Evolutionary conservation across 2,888 invertebrate species (phyloP).

Genomic region (Phanerotoma sp.): DNA sequence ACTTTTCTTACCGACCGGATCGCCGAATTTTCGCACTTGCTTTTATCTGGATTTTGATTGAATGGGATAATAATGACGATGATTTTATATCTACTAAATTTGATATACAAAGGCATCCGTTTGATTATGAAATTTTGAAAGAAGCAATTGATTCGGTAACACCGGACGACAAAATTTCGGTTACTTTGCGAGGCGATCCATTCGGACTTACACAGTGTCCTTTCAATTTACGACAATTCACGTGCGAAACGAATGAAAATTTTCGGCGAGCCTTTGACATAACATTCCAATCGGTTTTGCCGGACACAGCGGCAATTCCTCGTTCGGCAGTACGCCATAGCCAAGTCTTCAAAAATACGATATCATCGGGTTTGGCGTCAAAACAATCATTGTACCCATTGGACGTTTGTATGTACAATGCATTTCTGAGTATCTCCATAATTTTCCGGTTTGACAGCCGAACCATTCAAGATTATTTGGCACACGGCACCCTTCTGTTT

Average conservation of each 20-base stretch:
- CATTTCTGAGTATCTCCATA: neutral
- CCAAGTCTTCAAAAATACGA: too few species aligned
- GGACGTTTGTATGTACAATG: slow-evolving; percentile 4
- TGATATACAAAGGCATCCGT: neutral
- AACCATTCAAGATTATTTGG: neutral
- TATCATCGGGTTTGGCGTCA: too few species aligned
- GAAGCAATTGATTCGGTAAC: neutral
- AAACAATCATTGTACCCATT: neutral
- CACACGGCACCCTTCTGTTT: neutral
- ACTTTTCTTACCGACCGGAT: neutral
- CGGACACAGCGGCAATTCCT: too few species aligned
- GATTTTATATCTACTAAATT: neutral
- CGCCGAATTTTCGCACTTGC: neutral
- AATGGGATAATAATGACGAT: neutral
- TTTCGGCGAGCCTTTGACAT: slow-evolving; percentile 1
- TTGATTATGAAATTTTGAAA: neutral
- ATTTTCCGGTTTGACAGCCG: neutral
- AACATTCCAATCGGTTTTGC: slow-evolving; percentile 1
- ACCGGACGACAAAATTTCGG: neutral
- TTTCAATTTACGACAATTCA: neutral
- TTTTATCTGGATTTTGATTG: neutral
- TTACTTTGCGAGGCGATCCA: neutral
- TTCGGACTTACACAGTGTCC: neutral
- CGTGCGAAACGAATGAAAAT: neutral
- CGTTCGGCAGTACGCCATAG: too few species aligned